Conservation (phyloP, 2,797 vertebrate species). For the Cuculus canorus region DNA sequence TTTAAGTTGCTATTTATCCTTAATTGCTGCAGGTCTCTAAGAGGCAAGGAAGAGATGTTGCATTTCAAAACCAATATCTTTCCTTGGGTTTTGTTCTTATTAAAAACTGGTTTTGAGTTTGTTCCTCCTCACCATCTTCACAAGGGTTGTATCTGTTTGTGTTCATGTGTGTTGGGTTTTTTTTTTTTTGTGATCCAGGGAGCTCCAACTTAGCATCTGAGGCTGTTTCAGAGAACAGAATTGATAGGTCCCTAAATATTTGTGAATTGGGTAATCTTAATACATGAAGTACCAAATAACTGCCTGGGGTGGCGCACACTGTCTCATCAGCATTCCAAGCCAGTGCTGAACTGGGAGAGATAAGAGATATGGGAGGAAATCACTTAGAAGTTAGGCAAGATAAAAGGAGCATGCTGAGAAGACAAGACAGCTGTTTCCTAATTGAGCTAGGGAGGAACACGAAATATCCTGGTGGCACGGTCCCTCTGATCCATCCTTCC, state of each 20-base stretch:
- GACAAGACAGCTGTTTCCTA: neutral
- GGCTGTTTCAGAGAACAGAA: neutral
- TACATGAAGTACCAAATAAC: neutral
- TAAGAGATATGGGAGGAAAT: neutral
- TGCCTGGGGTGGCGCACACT: neutral
- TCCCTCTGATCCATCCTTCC: neutral
- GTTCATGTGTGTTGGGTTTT: neutral
- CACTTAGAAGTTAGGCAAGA: slow-evolving; percentile 1
- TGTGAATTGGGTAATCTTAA: neutral
- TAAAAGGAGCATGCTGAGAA: neutral
- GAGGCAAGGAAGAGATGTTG: neutral
- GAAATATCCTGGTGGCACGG: neutral
- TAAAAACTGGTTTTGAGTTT: neutral
- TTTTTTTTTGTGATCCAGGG: neutral
- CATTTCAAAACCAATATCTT: neutral
- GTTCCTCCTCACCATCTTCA: neutral
- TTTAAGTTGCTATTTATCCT: slow-evolving; percentile 34
- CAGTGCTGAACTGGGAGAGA: neutral
- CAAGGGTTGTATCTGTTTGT: neutral
- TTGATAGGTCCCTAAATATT: neutral
- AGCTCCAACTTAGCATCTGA: neutral
- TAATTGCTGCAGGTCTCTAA: slow-evolving; percentile 38
- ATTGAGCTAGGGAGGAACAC: slow-evolving; percentile 18
- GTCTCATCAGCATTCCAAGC: neutral
- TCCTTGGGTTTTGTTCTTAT: neutral